Evolutionary conservation across 2,113 vertebrate species (phyloP).

Genomic region (Apaloderma vittatum): DNA sequence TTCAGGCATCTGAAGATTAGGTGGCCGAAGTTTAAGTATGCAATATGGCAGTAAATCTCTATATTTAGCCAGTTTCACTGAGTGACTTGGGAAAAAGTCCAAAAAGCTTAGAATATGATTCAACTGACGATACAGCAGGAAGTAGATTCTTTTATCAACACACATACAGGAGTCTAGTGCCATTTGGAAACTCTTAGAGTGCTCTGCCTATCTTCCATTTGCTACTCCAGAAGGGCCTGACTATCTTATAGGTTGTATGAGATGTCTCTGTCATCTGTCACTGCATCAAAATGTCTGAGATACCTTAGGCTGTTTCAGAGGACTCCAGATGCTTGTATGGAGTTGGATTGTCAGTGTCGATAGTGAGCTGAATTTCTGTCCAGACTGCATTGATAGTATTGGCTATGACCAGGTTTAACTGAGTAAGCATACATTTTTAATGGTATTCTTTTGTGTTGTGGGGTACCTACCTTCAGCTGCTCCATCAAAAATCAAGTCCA

Average conservation of each 20-base stretch:
- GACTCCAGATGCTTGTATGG: background rate
- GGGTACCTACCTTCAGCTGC: background rate
- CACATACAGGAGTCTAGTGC: accelerated
- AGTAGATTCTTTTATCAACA: background rate
- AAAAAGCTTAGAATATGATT: background rate
- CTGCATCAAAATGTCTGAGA: background rate
- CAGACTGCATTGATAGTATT: background rate
- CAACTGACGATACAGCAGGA: background rate
- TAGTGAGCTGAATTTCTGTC: background rate
- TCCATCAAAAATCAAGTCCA: background rate
- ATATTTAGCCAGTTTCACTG: background rate
- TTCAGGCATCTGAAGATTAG: background rate
- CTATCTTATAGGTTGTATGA: background rate
- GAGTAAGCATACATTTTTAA: background rate
- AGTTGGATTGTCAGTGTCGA: background rate
- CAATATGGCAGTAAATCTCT: background rate
- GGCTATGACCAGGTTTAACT: background rate
- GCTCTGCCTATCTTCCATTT: background rate
- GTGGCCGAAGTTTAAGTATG: background rate
- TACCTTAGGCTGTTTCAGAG: background rate
- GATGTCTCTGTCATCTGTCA: background rate
- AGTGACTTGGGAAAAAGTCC: background rate
- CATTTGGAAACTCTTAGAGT: background rate
- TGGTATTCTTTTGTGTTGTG: background rate
- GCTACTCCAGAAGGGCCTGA: background rate